These are phyloP conservation scores for Arge pagana DNA, from an alignment of 2,888 invertebrate species.

Conservation along the genomic window DNA sequence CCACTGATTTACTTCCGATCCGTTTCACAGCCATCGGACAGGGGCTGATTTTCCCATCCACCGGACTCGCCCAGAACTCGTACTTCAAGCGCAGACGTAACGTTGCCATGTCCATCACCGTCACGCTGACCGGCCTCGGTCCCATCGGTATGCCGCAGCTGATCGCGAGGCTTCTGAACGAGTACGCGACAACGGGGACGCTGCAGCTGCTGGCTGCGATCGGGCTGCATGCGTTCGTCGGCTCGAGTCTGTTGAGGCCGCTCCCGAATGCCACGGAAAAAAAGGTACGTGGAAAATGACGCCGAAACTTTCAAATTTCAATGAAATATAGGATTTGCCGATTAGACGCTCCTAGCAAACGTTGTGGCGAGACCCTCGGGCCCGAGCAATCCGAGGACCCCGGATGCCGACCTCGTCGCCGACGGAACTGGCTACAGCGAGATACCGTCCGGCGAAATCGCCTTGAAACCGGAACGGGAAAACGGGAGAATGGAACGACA, in stretches of 20 bases:
- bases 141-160: constrained; percentile 60
- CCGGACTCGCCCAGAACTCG: constrained; percentile 59
- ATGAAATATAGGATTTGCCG: too few species aligned
- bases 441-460: too few species aligned
- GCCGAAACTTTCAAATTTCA: too few species aligned
- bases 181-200: constrained; percentile 57
- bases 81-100: constrained; percentile 61
- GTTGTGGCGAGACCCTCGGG: too few species aligned
- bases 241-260: constrained; percentile 60
- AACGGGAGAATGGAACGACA: neutral
- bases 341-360: too few species aligned
- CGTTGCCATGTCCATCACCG: constrained; percentile 59
- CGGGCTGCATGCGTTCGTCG: constrained; percentile 58
- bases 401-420: too few species aligned
- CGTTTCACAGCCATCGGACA: constrained; percentile 58
- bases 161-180: constrained; percentile 53
- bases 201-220: constrained; percentile 60
- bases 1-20: too few species aligned
- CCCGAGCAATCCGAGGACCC: too few species aligned
- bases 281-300: constrained; percentile 16
- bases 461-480: too few species aligned
- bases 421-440: too few species aligned
- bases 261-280: constrained; percentile 45
- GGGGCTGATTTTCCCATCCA: constrained; percentile 58
- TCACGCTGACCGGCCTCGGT: constrained; percentile 59